A percentile compares a stretch with the other conserved stretches of the same genome.
Evolutionary conservation across 2,888 invertebrate species (phyloP).

Genomic region (Xestia sexstrigata): DNA sequence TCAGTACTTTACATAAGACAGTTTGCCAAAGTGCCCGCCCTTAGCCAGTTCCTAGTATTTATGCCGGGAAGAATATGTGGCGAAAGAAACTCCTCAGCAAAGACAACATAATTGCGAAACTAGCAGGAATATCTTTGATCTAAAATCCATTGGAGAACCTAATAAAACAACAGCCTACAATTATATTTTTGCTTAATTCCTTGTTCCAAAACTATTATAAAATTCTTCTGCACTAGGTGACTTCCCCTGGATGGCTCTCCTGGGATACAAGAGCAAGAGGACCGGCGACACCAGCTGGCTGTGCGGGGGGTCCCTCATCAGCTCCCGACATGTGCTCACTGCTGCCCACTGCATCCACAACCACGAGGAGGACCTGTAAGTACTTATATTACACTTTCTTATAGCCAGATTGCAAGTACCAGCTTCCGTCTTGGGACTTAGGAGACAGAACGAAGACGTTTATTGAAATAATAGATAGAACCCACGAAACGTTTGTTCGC

Average conservation of each 20-base stretch:
- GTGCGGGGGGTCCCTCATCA: constrained; percentile 94
- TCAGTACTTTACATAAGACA: not conserved
- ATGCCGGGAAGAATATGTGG: not conserved
- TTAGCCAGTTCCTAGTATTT: too few species aligned
- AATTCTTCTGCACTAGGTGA: constrained; percentile 79
- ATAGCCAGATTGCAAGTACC: too few species aligned
- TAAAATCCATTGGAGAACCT: not conserved
- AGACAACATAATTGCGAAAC: not conserved
- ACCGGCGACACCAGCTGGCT: constrained; percentile 86
- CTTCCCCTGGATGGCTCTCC: constrained; percentile 95
- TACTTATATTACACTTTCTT: constrained; percentile 56
- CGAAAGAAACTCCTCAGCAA: not conserved
- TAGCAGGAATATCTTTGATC: not conserved
- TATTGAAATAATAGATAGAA: too few species aligned
- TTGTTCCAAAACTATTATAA: not conserved
- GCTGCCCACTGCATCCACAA: constrained; percentile 94
- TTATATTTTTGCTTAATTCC: not conserved
- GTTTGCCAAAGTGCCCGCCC: not conserved
- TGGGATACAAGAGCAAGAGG: constrained; percentile 91
- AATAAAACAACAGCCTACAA: not conserved
- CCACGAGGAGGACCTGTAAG: constrained; percentile 91
- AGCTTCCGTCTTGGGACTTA: too few species aligned
- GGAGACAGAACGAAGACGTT: too few species aligned
- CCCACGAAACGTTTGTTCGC: too few species aligned
- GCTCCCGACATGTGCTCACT: constrained; percentile 93